phyloP scores from a whole-genome alignment of 1,140 invertebrate species.

The Leptinotarsa defecta region DNA sequence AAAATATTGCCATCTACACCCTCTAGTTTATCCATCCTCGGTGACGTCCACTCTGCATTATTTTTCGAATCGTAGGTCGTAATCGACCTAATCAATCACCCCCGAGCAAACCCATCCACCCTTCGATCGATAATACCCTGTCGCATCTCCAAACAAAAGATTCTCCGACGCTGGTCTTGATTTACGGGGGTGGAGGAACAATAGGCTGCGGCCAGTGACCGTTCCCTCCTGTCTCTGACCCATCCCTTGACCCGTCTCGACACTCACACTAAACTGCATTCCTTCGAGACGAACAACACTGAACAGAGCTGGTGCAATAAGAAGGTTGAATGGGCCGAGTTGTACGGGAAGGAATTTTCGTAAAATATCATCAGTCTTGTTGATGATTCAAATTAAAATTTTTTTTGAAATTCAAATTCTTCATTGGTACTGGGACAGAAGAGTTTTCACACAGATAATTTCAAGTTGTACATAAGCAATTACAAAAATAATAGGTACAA shows the following conservation, averaged over 20 bases:
- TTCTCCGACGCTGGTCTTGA: slow-evolving; percentile 2
- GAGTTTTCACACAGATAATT: too few relatives aligned
- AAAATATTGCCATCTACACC: too few relatives aligned
- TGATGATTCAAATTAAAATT: too few relatives aligned
- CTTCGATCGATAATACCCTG: background rate
- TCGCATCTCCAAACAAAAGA: background rate
- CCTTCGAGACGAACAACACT: background rate
- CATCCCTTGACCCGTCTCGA: slow-evolving; percentile 7
- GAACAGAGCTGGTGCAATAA: background rate
- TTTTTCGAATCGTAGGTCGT: too few relatives aligned
- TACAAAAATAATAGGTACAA: too few relatives aligned
- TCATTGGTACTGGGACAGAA: too few relatives aligned
- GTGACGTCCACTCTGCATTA: too few relatives aligned
- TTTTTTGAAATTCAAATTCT: too few relatives aligned
- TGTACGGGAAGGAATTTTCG: background rate
- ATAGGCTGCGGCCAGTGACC: slow-evolving; percentile 4
- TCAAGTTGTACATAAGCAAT: too few relatives aligned
- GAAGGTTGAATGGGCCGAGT: background rate
- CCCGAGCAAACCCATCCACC: background rate
- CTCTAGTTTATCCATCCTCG: too few relatives aligned
- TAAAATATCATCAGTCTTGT: too few relatives aligned
- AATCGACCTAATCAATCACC: background rate
- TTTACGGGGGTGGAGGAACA: slow-evolving; percentile 4
- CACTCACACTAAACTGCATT: background rate
- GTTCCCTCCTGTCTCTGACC: slow-evolving; percentile 4